These are phyloP conservation scores for Rhipidura dahli DNA, from an alignment of 2,113 vertebrate species.

Conservation along the genomic window DNA sequence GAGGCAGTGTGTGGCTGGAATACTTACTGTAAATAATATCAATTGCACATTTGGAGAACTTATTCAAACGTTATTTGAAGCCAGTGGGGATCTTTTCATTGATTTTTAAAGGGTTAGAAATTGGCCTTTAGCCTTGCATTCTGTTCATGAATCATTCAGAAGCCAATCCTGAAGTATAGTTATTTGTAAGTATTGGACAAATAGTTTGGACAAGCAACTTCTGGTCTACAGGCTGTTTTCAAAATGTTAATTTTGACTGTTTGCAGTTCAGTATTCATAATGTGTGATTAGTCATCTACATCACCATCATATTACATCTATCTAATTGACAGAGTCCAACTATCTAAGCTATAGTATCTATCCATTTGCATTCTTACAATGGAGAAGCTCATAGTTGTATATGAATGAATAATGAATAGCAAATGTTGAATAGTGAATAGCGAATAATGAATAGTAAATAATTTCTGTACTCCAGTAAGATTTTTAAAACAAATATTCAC, in stretches of 20 bases:
- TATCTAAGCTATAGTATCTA: constrained; percentile 5
- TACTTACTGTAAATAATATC: neutral
- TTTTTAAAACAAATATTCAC: constrained; percentile 30
- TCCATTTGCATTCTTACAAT: neutral
- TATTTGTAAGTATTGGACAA: constrained; percentile 14
- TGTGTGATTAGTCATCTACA: neutral
- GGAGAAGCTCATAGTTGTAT: neutral
- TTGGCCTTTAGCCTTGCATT: neutral
- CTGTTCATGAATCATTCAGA: constrained; percentile 42
- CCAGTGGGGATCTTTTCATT: neutral
- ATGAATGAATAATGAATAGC: constrained; percentile 37
- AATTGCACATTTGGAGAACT: neutral
- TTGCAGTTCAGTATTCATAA: constrained; percentile 1
- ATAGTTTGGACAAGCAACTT: constrained; percentile 15
- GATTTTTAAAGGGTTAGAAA: constrained; percentile 29
- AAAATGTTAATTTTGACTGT: constrained; percentile 10
- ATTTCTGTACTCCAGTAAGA: neutral
- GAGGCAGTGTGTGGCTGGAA: neutral
- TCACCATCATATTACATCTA: neutral
- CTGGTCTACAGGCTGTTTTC: neutral
- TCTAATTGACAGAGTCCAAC: neutral
- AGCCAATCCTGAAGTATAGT: neutral
- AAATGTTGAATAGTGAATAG: constrained; percentile 14
- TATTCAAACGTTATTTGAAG: constrained; percentile 2
- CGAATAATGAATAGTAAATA: constrained; percentile 32